These are phyloP conservation scores for Notamacropus eugenii DNA, from an alignment of 2,797 vertebrate species.

Conservation along the genomic window DNA sequence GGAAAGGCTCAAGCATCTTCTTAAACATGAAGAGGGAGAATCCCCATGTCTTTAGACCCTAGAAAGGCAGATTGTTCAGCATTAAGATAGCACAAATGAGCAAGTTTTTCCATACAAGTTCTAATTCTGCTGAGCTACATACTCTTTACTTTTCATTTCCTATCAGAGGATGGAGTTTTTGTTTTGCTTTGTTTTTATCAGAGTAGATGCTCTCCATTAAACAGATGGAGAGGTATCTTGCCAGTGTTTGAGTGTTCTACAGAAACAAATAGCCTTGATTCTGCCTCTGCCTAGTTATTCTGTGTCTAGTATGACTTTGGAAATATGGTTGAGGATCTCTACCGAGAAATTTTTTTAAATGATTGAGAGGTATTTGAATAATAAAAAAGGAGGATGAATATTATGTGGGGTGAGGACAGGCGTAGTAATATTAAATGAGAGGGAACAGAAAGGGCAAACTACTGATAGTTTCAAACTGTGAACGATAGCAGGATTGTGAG, in stretches of 20 bases:
- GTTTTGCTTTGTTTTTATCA: neutral
- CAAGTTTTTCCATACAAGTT: neutral
- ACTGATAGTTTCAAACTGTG: conserved; percentile 7
- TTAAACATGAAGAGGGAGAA: neutral
- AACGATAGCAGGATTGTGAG: neutral
- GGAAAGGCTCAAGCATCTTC: neutral
- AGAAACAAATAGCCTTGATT: neutral
- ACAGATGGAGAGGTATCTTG: conserved; percentile 40
- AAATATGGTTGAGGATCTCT: neutral
- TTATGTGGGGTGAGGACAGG: neutral
- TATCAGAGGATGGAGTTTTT: conserved; percentile 20
- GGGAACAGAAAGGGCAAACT: neutral
- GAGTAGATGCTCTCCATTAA: conserved; percentile 40
- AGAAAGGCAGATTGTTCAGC: neutral
- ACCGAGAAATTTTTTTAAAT: fast-evolving
- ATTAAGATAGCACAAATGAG: neutral
- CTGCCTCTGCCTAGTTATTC: neutral
- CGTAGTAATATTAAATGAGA: neutral
- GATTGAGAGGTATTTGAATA: neutral
- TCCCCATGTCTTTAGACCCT: neutral
- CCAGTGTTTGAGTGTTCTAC: neutral
- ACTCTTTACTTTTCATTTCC: conserved; percentile 54
- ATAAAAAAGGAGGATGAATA: conserved; percentile 5
- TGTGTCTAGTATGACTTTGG: neutral
- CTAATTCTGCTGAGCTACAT: neutral